phyloP scores from a whole-genome alignment of 2,797 vertebrate species.

The Bucorvus abyssinicus region DNA sequence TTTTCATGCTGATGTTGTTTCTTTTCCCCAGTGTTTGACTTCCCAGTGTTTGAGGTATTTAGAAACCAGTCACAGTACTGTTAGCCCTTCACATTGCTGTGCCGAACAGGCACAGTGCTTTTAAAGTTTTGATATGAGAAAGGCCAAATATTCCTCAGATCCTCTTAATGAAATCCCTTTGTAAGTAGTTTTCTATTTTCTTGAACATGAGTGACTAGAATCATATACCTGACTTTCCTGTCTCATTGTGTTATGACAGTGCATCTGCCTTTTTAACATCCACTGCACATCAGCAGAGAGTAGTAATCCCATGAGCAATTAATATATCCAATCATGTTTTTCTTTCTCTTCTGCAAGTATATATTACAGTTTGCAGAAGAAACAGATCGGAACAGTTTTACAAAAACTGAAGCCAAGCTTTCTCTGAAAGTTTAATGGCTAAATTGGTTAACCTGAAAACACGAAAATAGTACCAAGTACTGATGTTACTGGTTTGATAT shows the following conservation, averaged over 20 bases:
- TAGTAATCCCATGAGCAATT: not conserved
- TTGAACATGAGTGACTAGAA: not conserved
- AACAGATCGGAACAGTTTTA: not conserved
- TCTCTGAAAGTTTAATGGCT: not conserved
- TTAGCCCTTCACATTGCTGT: not conserved
- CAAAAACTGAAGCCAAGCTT: not conserved
- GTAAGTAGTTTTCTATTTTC: not conserved
- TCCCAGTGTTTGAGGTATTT: not conserved
- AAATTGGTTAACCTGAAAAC: not conserved
- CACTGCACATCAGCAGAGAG: not conserved
- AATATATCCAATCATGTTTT: not conserved
- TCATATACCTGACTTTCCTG: not conserved
- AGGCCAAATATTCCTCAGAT: not conserved
- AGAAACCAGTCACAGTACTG: rapidly evolving
- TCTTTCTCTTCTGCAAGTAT: not conserved
- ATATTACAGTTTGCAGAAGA: not conserved
- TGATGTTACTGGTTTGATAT: not conserved
- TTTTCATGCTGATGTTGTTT: not conserved
- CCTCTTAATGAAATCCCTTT: not conserved
- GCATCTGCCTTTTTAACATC: not conserved
- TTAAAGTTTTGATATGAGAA: not conserved
- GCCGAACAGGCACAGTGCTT: not conserved
- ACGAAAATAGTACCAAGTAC: not conserved
- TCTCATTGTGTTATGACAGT: not conserved
- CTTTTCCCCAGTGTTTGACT: not conserved